Percentiles rank a stretch among this genome's conserved stretches.
phyloP scores from a whole-genome alignment of 2,888 invertebrate species.

The Chaitophorus viminalis region DNA sequence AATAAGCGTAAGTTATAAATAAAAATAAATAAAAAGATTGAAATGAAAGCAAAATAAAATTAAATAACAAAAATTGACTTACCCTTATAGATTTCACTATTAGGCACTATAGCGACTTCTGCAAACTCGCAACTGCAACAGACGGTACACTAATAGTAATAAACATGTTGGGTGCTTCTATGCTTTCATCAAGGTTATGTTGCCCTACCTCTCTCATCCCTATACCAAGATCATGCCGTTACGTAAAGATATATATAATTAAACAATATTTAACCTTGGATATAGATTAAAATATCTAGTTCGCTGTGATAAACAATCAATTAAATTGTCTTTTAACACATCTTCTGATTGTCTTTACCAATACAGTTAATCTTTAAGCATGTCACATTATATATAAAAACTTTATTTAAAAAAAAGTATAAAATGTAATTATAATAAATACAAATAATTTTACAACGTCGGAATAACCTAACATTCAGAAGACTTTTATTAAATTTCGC shows the following conservation, averaged over 20 bases:
- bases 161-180: conserved; percentile 59
- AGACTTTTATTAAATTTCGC: neutral
- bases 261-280: conserved; percentile 48
- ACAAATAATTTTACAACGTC: neutral
- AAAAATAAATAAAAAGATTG: neutral
- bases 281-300: conserved; percentile 35
- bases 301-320: conserved; percentile 15
- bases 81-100: conserved; percentile 33
- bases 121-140: conserved; percentile 43
- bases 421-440: neutral
- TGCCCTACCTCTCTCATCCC: conserved; percentile 62
- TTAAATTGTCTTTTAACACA: neutral
- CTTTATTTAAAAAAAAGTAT: neutral
- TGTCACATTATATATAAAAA: neutral
- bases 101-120: conserved; percentile 24
- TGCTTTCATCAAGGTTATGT: conserved; percentile 58
- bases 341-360: neutral
- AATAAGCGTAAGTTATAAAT: neutral
- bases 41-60: conserved; percentile 1
- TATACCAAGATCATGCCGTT: conserved; percentile 52
- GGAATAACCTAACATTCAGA: neutral
- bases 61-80: conserved; percentile 12
- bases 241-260: conserved; percentile 47
- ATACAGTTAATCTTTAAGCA: neutral
- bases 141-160: conserved; percentile 39